phyloP scores from a whole-genome alignment of 2,888 invertebrate genomes.

The Lymantria monacha region DNA sequence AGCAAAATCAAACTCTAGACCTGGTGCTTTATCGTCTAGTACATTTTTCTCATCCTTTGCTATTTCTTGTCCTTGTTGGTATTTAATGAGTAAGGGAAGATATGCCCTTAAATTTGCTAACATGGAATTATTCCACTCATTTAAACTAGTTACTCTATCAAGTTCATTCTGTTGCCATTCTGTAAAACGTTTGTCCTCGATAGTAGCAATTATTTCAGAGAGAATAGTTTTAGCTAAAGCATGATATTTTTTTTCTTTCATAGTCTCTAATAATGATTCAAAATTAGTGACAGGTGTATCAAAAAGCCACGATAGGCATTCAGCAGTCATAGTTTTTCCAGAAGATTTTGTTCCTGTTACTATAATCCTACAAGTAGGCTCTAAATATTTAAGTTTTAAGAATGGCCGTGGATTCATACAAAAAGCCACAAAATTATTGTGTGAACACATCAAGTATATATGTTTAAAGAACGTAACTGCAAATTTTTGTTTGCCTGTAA shows the following conservation, averaged over 20 bases:
- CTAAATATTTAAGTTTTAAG: slow-evolving; percentile 80
- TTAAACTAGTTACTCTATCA: slow-evolving; percentile 53
- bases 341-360: slow-evolving; percentile 83
- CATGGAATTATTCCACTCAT: slow-evolving; percentile 57
- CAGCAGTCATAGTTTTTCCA: slow-evolving; percentile 82
- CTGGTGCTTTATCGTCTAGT: neutral
- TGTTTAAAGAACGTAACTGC: slow-evolving; percentile 84
- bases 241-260: slow-evolving; percentile 53
- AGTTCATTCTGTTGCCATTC: slow-evolving; percentile 64
- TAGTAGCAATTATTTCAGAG: slow-evolving; percentile 63
- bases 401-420: slow-evolving; percentile 84
- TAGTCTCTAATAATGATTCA: slow-evolving; percentile 39
- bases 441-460: slow-evolving; percentile 82
- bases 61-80: neutral
- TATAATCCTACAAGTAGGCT: slow-evolving; percentile 81
- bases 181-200: slow-evolving; percentile 57
- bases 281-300: slow-evolving; percentile 71
- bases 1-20: neutral
- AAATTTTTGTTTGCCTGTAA: slow-evolving; percentile 76
- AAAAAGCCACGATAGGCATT: slow-evolving; percentile 79
- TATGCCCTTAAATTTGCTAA: slow-evolving; percentile 41
- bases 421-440: slow-evolving; percentile 77
- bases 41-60: slow-evolving; percentile 1
- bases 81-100: slow-evolving; percentile 40
- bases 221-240: slow-evolving; percentile 54